A percentile compares a stretch with the other conserved stretches of the same genome.
These are phyloP conservation scores for Triplophysa rosa DNA, from an alignment of 2,113 vertebrate genomes.

Conservation along the genomic window DNA sequence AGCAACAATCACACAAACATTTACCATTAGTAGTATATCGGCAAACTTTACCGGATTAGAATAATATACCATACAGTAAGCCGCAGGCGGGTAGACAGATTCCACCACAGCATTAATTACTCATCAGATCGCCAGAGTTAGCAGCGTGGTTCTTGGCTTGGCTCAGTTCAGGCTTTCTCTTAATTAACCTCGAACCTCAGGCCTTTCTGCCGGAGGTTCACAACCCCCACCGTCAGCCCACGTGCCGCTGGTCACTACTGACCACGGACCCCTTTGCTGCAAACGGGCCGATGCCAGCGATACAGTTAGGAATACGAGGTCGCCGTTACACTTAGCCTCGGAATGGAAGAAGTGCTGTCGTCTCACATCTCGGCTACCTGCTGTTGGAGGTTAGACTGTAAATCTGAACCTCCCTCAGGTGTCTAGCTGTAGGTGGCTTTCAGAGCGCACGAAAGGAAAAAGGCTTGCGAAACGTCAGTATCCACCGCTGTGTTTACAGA, in stretches of 20 bases:
- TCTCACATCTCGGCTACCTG: neutral
- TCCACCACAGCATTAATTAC: constrained; percentile 85
- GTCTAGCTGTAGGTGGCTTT: constrained; percentile 14
- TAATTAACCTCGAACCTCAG: constrained; percentile 48
- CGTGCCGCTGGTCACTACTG: neutral
- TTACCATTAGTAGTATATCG: constrained; percentile 11
- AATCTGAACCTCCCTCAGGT: neutral
- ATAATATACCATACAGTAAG: constrained; percentile 56
- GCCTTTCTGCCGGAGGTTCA: neutral
- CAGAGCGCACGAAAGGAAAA: neutral
- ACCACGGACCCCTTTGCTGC: neutral
- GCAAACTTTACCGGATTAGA: neutral
- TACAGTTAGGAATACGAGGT: neutral
- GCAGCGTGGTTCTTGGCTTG: constrained; percentile 44
- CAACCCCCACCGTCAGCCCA: neutral
- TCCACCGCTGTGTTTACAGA: constrained; percentile 61
- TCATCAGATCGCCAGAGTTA: constrained; percentile 84
- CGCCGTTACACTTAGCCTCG: neutral
- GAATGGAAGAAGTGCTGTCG: neutral
- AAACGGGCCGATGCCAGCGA: neutral
- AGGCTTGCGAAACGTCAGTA: constrained; percentile 32
- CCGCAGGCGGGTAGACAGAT: constrained; percentile 76
- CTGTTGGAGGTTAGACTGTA: neutral
- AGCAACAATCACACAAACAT: neutral
- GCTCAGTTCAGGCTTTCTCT: constrained; percentile 25